These are phyloP conservation scores for Dendropsophus ebraccatus DNA, from an alignment of 2,113 vertebrate genomes.

Conservation along the genomic window DNA sequence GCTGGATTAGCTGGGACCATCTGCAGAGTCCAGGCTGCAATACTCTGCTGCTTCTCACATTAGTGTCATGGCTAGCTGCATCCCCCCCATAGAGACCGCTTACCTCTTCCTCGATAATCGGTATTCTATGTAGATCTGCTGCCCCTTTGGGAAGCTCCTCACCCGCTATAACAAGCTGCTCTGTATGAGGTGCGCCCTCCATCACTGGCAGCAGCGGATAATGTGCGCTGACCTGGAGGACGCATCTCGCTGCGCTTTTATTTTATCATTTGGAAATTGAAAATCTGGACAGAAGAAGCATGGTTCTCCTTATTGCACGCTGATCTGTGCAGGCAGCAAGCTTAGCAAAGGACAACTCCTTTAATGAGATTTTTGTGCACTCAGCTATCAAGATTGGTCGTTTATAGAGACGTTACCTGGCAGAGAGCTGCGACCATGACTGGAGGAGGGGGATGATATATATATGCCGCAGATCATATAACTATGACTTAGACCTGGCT, in stretches of 20 bases:
- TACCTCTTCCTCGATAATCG: too few species aligned
- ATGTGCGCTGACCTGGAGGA: not conserved
- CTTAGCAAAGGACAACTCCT: conserved; percentile 18
- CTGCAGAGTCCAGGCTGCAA: not conserved
- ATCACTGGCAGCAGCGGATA: not conserved
- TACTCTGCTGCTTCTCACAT: not conserved
- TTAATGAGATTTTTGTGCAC: conserved; percentile 52
- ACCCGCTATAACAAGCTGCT: not conserved
- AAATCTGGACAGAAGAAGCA: not conserved
- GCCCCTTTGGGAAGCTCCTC: too few species aligned
- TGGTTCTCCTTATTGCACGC: not conserved
- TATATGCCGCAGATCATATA: too few species aligned
- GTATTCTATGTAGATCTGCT: too few species aligned
- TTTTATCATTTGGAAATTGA: not conserved
- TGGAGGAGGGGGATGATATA: too few species aligned
- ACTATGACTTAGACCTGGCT: too few species aligned
- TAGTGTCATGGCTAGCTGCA: too few species aligned
- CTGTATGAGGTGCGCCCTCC: not conserved
- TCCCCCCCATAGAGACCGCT: too few species aligned
- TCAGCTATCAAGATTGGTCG: conserved; percentile 17
- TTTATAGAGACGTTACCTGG: not conserved
- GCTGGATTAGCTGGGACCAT: too few species aligned
- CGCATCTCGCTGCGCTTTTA: not conserved
- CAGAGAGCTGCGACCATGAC: not conserved
- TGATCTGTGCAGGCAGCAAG: not conserved